These are phyloP conservation scores for Prietella phreatophila DNA, from an alignment of 2,113 vertebrate species.

Conservation along the genomic window DNA sequence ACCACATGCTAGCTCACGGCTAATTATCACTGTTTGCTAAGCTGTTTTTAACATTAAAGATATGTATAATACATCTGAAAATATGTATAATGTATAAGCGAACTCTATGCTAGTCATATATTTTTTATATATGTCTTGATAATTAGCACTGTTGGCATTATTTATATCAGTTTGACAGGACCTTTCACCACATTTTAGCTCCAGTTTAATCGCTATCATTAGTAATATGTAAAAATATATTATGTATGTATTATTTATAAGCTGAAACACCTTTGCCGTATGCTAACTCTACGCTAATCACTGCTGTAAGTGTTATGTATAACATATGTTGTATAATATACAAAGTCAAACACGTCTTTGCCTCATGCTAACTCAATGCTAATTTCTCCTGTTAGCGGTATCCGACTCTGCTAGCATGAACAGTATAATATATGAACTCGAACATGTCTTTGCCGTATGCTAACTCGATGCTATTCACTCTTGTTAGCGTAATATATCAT, in stretches of 20 bases:
- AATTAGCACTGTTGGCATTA: background rate
- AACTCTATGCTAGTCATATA: background rate
- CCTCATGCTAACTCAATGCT: background rate
- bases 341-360: background rate
- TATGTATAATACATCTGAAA: background rate
- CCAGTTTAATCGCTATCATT: background rate
- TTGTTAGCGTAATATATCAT: background rate
- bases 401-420: background rate
- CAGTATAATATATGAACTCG: background rate
- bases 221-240: background rate
- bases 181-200: background rate
- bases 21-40: background rate
- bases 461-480: background rate
- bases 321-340: background rate
- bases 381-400: background rate
- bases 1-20: background rate
- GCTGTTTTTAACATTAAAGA: background rate
- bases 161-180: background rate
- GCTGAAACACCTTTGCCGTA: background rate
- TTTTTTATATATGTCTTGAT: background rate
- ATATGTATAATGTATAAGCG: background rate
- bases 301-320: background rate
- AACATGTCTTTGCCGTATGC: background rate
- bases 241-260: background rate
- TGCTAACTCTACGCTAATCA: background rate